These are phyloP conservation scores for Idaea dimidiata DNA, from an alignment of 2,888 invertebrate species.

Conservation along the genomic window DNA sequence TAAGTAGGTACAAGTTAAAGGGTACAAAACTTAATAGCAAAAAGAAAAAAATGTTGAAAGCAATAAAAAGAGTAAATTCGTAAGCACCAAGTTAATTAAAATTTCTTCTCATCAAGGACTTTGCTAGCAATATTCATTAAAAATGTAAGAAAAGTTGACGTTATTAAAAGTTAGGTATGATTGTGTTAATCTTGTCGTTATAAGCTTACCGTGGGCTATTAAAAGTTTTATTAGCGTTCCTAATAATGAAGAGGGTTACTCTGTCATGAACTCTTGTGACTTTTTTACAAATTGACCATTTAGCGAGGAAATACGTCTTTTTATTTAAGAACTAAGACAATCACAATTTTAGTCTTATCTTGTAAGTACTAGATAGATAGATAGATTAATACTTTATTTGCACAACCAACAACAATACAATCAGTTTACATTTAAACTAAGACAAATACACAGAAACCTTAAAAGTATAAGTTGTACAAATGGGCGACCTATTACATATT, in stretches of 20 bases:
- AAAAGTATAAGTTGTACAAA: too few species aligned
- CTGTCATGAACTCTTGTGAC: not conserved
- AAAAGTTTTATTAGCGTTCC: not conserved
- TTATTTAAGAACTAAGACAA: not conserved
- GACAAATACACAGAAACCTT: too few species aligned
- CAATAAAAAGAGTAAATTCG: not conserved
- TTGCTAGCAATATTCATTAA: not conserved
- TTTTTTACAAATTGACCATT: not conserved
- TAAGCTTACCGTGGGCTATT: not conserved
- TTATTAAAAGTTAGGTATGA: not conserved
- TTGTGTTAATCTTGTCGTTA: slow-evolving; percentile 1
- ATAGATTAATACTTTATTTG: too few species aligned
- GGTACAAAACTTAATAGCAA: not conserved
- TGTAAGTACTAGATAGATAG: too few species aligned
- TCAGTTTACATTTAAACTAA: too few species aligned
- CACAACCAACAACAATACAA: too few species aligned
- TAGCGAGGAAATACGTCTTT: not conserved
- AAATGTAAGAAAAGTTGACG: not conserved
- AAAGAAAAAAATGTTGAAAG: not conserved
- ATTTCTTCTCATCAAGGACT: not conserved
- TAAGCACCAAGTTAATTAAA: slow-evolving; percentile 1
- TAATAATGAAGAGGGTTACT: not conserved
- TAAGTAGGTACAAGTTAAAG: not conserved
- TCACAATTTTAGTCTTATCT: too few species aligned
- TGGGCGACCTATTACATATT: too few species aligned